Conservation (phyloP, 2,113 vertebrate genomes). For the Oplegnathus fasciatus region DNA sequence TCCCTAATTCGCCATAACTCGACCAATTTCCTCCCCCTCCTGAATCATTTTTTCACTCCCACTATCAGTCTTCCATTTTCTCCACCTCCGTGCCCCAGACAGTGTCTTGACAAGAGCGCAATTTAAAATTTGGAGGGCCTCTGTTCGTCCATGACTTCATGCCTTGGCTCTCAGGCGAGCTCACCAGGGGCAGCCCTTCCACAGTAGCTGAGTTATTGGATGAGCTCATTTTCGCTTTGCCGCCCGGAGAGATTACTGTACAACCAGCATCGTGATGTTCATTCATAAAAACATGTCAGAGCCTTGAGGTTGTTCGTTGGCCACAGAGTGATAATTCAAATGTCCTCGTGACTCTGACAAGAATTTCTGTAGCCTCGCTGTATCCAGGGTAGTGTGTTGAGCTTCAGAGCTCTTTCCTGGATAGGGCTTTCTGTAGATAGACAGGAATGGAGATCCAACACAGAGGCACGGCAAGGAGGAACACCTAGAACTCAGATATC, state of each 20-base stretch:
- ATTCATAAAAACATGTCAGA: slow-evolving; percentile 74
- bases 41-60: slow-evolving; percentile 18
- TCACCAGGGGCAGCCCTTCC: slow-evolving; percentile 58
- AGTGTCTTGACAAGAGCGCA: slow-evolving; percentile 41
- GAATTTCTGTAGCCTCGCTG: slow-evolving; percentile 33
- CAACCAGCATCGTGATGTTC: slow-evolving; percentile 57
- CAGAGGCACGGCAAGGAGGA: not conserved
- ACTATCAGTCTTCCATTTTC: slow-evolving; percentile 24
- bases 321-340: slow-evolving; percentile 40
- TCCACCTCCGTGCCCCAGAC: slow-evolving; percentile 36
- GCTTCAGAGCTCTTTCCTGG: slow-evolving; percentile 1
- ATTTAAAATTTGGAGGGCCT: slow-evolving; percentile 47
- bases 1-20: slow-evolving; percentile 30
- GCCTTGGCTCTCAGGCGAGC: slow-evolving; percentile 65
- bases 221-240: slow-evolving; percentile 70
- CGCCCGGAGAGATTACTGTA: slow-evolving; percentile 43
- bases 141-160: slow-evolving; percentile 65
- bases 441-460: not conserved
- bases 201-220: slow-evolving; percentile 79
- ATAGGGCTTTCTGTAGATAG: not conserved
- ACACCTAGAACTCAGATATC: not conserved
- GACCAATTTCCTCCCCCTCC: slow-evolving; percentile 36
- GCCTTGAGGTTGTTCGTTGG: slow-evolving; percentile 27
- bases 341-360: slow-evolving; percentile 17
- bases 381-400: not conserved